These are phyloP conservation scores for Hymenopus coronatus DNA, from an alignment of 2,888 invertebrate genomes.

Conservation along the genomic window DNA sequence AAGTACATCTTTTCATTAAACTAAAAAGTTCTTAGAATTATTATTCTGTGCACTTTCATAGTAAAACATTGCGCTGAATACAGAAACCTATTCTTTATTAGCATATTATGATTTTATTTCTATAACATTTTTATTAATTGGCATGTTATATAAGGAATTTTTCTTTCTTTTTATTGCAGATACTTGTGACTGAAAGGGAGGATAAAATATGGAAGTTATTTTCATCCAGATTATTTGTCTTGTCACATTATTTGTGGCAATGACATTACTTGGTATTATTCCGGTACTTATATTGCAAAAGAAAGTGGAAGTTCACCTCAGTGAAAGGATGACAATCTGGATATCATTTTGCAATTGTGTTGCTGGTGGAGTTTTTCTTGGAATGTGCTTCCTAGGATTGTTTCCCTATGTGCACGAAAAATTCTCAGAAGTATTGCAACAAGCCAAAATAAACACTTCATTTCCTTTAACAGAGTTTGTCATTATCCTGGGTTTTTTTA, in stretches of 20 bases:
- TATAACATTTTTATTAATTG: no score
- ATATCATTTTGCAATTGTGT: slow-evolving; percentile 41
- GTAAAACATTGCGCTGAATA: no score
- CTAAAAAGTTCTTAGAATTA: no score
- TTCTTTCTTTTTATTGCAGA: neutral
- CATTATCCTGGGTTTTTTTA: slow-evolving; percentile 43
- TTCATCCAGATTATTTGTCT: slow-evolving; percentile 27
- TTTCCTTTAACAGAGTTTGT: slow-evolving; percentile 41
- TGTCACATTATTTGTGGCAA: slow-evolving; percentile 27
- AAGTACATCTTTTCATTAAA: no score
- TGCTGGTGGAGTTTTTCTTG: slow-evolving; percentile 47
- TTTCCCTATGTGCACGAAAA: slow-evolving; percentile 44
- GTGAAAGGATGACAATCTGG: slow-evolving; percentile 22
- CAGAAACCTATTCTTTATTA: no score
- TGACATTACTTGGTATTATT: slow-evolving; percentile 30
- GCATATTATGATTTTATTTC: no score
- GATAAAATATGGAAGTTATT: slow-evolving; percentile 27
- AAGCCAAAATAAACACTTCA: slow-evolving; percentile 32
- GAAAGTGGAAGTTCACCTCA: slow-evolving; percentile 26
- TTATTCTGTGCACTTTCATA: no score
- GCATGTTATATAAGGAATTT: no score
- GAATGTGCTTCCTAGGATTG: slow-evolving; percentile 44
- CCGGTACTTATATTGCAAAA: slow-evolving; percentile 32
- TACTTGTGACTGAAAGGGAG: neutral
- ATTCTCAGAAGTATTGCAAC: slow-evolving; percentile 38